Base-by-base conservation (phyloP, 1,140 invertebrate species). In the Anoplophora glabripennis region DNA sequence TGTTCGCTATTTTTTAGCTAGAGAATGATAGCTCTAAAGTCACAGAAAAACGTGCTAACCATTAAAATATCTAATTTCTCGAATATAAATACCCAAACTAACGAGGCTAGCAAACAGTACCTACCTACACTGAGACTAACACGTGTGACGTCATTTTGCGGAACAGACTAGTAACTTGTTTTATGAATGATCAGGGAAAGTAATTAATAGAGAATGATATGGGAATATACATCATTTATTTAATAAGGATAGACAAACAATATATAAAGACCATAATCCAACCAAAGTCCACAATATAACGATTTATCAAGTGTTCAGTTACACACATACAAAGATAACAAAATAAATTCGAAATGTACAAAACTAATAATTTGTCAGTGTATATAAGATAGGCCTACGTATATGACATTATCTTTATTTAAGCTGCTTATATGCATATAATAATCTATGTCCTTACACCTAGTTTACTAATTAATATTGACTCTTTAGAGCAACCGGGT, bases 381-480 rank as follows among this genome's bases (percentile, higher is more conserved):
- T 68, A 63, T 71, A 70, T 65, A 64, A 68, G 65, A 71, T 71
- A 72, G 71, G 71, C 71, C 71, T 72, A 72, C 69, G 68, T 70
- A 62, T 64, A 68, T 67, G 62, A 66, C 65, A 68, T n/a, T n/a
- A n/a, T n/a, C n/a, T n/a, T 68, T 63, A 63, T 56, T 67, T 65
- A 71, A 69, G 71, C 71, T 72, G 71, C 68, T 69, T 65, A 60
- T 59, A 66, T 70, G 63, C 61, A 67, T 72, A 66, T 57, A 64
- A 65, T 68, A 64, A 55, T 68, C 60, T 63, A 65, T 61, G 51
- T 59, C 56, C 61, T 65, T 66, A 68, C 37, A 33, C 28, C 61
- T 66, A 68, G 15, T 59, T 67, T 60, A 67, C 71, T 73, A 73
- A 68, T 70, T 72, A 72, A 72, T 73, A 73, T 73, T 73, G 72